Base-by-base conservation (phyloP, 2,888 invertebrate species). In the Drosophila mayaguana region DNA sequence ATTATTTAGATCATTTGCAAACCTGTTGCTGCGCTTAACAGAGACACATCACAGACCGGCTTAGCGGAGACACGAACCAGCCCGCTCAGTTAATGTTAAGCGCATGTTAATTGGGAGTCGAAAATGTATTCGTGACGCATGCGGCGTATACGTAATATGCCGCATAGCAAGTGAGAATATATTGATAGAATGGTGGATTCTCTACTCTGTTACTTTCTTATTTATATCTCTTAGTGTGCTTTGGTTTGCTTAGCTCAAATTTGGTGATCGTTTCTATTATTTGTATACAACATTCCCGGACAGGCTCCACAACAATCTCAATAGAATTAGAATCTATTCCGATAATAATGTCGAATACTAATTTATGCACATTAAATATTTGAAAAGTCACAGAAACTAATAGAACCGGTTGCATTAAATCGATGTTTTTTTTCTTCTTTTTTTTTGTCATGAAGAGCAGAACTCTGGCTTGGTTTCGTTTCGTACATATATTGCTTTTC, bases 361-460 rank as follows among this genome's bases (percentile, higher is more conserved):
- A 86, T 88, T 88, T 79, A 89, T 89, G 80, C 68, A 72, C 65
- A 67, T 72, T 78, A 61, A 75, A 78, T 74, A 70, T 68, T 69
- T 55, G 57, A 74, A 72, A 82, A 70, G 64, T 71, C 70, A 60
- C 74, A 62, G 59, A 69, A 76, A 81, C 84, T 82, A 78, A 87
- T 82, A 81, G 82, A 87, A 87, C 86, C 82, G 89, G 86, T 87
- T 81, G 53, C 54, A 72, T 55, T 75, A 54, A 77, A 67, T 61
- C 28, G 51, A 40, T 25, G 3, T 46, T 28, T 28, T 6, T 28
- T 28, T 28, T 28, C 7, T 28, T 28, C 8, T 28, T 51, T 43
- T 64, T 54, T 74, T 32, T 54, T 36, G 28, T 18, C 25, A n/a
- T 2, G 8, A 20, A 22, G 34, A 45, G 16, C n/a, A n/a, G 3